A percentile compares a stretch with the other conserved stretches of the same genome.
Evolutionary conservation across 2,113 vertebrate genomes (phyloP).

Genomic region (Tichodroma muraria): DNA sequence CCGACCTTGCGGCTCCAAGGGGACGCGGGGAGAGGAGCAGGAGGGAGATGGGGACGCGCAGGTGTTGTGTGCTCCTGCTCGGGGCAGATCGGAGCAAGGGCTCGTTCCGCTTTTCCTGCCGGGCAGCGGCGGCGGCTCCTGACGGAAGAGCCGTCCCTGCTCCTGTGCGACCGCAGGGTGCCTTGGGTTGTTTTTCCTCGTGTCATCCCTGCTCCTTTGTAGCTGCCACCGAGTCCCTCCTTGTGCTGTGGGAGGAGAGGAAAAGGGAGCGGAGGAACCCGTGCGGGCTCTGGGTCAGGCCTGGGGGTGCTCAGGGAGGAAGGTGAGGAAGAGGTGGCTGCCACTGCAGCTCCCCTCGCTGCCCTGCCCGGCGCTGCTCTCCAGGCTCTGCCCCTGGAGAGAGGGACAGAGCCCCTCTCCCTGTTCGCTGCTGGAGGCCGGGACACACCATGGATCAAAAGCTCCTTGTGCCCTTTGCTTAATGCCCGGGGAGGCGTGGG

Average conservation of each 20-base stretch:
- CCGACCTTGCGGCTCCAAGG: not conserved
- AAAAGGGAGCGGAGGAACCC: accelerated
- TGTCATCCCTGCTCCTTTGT: not conserved
- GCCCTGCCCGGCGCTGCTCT: not conserved
- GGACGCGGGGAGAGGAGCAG: not conserved
- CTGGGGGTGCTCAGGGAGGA: not conserved
- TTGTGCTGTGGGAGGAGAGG: not conserved
- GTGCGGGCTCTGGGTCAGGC: accelerated
- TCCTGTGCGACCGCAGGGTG: accelerated
- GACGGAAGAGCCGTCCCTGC: not conserved
- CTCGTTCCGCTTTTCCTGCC: not conserved
- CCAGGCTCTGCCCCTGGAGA: not conserved
- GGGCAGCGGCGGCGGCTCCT: not conserved
- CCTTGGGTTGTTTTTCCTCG: not conserved
- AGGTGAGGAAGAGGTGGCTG: not conserved
- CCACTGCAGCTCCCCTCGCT: not conserved
- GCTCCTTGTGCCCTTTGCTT: not conserved
- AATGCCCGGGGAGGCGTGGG: accelerated
- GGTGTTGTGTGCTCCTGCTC: not conserved
- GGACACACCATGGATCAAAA: not conserved
- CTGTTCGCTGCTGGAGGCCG: not conserved
- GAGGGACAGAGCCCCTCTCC: no score
- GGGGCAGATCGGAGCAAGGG: not conserved
- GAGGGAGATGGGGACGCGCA: accelerated
- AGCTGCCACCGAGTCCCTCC: not conserved